Conservation (phyloP, 1,140 invertebrate genomes). For the Chrysopa pallens region DNA sequence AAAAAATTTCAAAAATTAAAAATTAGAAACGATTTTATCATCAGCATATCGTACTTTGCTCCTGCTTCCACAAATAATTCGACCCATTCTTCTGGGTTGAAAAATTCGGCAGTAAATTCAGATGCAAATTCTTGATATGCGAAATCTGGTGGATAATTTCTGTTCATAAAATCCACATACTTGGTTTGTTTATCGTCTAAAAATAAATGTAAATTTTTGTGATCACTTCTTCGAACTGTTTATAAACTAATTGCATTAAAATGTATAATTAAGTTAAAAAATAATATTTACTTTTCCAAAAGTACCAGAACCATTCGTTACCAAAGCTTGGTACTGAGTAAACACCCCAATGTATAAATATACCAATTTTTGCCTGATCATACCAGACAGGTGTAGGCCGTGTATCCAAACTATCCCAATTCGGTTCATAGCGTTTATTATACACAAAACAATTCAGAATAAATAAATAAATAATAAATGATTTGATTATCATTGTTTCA, state of each 20-base stretch:
- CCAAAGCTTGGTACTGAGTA: constrained; percentile 67
- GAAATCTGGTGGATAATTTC: constrained; percentile 61
- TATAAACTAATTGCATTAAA: too few relatives aligned
- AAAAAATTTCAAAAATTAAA: not conserved
- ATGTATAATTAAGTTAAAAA: too few relatives aligned
- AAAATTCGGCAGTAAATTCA: constrained; percentile 68
- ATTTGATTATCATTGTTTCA: too few relatives aligned
- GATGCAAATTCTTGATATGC: constrained; percentile 74
- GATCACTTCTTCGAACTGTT: too few relatives aligned
- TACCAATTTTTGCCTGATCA: constrained; percentile 16
- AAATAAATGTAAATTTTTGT: not conserved
- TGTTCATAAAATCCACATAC: constrained; percentile 45
- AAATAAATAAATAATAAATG: too few relatives aligned
- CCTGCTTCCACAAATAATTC: constrained; percentile 53
- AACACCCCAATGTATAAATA: constrained; percentile 82
- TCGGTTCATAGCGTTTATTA: not conserved
- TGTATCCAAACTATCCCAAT: not conserved
- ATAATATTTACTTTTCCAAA: constrained; percentile 37
- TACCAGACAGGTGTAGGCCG: not conserved
- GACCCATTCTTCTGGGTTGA: constrained; percentile 59
- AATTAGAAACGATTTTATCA: not conserved
- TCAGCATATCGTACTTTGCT: constrained; percentile 38
- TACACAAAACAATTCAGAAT: too few relatives aligned
- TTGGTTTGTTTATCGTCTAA: not conserved
- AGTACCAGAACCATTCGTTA: constrained; percentile 69